phyloP scores from a whole-genome alignment of 2,797 vertebrate genomes.

The Hoplostethus mediterraneus region DNA sequence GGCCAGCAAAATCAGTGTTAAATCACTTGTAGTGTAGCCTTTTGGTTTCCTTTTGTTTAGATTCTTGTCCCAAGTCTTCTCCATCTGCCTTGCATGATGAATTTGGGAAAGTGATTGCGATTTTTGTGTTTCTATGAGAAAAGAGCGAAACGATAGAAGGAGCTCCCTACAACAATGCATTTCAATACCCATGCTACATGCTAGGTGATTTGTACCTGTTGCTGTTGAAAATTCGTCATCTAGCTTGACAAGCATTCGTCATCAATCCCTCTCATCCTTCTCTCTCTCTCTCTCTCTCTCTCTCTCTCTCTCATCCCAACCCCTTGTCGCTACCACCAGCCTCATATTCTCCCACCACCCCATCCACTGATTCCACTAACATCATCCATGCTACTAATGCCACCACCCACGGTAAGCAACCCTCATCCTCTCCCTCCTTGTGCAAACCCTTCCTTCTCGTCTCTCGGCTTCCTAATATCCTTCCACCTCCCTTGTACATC shows the following conservation, averaged over 20 bases:
- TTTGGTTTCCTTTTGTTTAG: too few relatives aligned
- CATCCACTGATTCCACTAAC: slow-evolving; percentile 76
- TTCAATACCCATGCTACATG: not conserved
- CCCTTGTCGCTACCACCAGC: slow-evolving; percentile 52
- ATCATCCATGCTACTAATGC: slow-evolving; percentile 72
- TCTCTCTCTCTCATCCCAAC: slow-evolving; percentile 4
- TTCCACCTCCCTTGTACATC: not conserved
- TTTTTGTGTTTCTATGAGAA: too few relatives aligned
- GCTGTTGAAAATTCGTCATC: not conserved
- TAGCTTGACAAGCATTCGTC: slow-evolving; percentile 47
- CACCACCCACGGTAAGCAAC: slow-evolving; percentile 68
- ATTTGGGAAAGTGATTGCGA: too few relatives aligned
- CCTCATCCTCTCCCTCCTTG: slow-evolving; percentile 21
- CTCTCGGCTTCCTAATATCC: not conserved
- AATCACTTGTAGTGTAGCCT: too few relatives aligned
- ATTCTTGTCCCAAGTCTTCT: too few relatives aligned
- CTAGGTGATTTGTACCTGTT: not conserved
- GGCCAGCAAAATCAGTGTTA: too few relatives aligned
- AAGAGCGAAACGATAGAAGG: not conserved
- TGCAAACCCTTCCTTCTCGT: not conserved
- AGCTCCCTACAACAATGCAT: not conserved
- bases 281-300: slow-evolving; percentile 26
- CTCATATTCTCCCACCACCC: slow-evolving; percentile 52
- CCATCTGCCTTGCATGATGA: too few relatives aligned
- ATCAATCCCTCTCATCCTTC: slow-evolving; percentile 41